These are phyloP conservation scores for Tenrec ecaudatus DNA, from an alignment of 2,113 vertebrate genomes.

Conservation along the genomic window DNA sequence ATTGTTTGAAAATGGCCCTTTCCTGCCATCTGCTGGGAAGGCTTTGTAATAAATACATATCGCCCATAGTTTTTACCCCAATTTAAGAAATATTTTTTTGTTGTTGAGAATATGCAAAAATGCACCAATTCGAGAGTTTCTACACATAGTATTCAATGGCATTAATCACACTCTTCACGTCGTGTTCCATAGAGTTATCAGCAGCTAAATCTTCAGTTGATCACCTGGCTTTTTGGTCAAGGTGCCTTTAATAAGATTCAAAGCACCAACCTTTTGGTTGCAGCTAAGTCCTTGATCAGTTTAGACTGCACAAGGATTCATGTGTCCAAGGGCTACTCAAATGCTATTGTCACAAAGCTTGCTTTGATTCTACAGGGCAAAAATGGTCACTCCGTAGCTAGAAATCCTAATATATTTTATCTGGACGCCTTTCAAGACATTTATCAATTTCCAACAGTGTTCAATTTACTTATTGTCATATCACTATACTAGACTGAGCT, in stretches of 20 bases:
- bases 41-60: conserved; percentile 43
- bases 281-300: background rate
- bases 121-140: background rate
- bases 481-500: conserved; percentile 22
- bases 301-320: background rate
- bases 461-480: conserved; percentile 30
- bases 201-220: background rate
- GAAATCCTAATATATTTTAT: background rate
- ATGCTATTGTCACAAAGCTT: background rate
- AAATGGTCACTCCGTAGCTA: conserved; percentile 36
- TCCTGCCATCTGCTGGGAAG: conserved; percentile 26
- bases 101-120: no score
- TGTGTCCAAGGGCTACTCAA: background rate
- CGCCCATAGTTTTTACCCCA: background rate
- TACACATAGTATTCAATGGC: background rate
- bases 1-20: conserved; percentile 22
- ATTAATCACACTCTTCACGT: no score
- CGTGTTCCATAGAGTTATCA: background rate
- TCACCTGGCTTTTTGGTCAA: background rate
- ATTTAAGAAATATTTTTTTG: no score
- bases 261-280: background rate
- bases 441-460: background rate
- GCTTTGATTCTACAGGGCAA: conserved; percentile 37
- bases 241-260: background rate
- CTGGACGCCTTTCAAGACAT: background rate